A percentile compares a stretch with the other conserved stretches of the same genome.
These are phyloP conservation scores for Chiloscyllium punctatum DNA, from an alignment of 2,797 vertebrate genomes.

Conservation along the genomic window DNA sequence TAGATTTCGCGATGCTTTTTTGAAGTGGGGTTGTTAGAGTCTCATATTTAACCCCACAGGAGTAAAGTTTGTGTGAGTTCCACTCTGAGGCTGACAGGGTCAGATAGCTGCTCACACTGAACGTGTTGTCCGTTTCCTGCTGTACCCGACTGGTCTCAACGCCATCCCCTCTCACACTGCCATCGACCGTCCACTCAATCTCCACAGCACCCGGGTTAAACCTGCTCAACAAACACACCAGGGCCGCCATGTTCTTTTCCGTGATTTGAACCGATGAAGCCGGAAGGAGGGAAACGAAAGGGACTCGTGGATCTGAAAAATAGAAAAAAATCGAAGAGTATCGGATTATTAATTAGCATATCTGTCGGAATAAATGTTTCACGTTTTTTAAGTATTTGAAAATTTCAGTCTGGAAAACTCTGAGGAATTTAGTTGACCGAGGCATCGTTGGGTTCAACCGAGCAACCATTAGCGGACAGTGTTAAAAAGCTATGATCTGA, in stretches of 20 bases:
- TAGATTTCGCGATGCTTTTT: not conserved
- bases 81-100: not conserved
- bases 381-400: too few species aligned
- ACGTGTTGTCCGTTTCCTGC: not conserved
- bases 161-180: not conserved
- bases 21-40: not conserved
- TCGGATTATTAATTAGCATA: too few species aligned
- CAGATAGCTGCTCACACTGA: not conserved
- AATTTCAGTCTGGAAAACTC: too few species aligned
- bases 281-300: not conserved
- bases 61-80: not conserved
- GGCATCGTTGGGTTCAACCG: too few species aligned
- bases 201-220: not conserved
- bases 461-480: too few species aligned
- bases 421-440: too few species aligned
- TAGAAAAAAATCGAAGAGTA: not conserved
- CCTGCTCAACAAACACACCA: not conserved
- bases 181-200: not conserved
- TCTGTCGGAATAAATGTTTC: too few species aligned
- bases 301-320: not conserved
- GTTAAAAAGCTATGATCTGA: too few species aligned
- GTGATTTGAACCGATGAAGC: not conserved
- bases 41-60: not conserved
- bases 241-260: not conserved
- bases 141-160: not conserved